These are phyloP conservation scores for Aspidapion aeneum DNA, from an alignment of 2,888 invertebrate genomes.

Conservation along the genomic window DNA sequence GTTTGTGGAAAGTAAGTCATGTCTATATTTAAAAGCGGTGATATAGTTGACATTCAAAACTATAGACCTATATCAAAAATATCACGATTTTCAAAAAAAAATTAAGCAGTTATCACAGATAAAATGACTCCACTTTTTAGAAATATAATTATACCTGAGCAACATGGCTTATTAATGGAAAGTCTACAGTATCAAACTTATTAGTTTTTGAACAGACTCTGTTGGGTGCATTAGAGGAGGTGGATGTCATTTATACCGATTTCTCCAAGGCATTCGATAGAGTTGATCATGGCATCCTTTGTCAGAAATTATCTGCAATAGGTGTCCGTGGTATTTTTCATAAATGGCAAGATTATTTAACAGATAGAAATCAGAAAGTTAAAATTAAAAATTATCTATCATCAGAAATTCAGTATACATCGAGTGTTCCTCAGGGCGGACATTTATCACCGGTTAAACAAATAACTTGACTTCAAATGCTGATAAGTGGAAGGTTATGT, in stretches of 20 bases:
- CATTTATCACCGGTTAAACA: not conserved
- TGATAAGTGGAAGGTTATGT: not conserved
- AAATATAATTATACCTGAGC: not conserved
- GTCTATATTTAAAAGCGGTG: too few species aligned
- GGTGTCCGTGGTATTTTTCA: not conserved
- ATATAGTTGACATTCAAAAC: too few species aligned
- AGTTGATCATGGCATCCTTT: not conserved
- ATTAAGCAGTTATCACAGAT: not conserved
- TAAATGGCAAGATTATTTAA: not conserved
- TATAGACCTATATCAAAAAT: not conserved
- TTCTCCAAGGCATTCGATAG: not conserved
- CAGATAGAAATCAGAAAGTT: not conserved
- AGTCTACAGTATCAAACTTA: not conserved
- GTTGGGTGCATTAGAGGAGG: not conserved
- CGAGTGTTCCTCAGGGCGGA: not conserved
- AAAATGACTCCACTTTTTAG: not conserved
- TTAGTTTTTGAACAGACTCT: not conserved
- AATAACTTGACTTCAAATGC: not conserved
- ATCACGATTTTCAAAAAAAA: too few species aligned
- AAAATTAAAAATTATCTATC: not conserved
- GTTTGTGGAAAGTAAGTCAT: not conserved
- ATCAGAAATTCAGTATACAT: not conserved
- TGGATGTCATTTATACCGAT: not conserved
- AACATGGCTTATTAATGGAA: not conserved
- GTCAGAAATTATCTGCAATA: not conserved